Evolutionary conservation across 1,140 invertebrate species (phyloP).

Genomic region (Sipha flava): DNA sequence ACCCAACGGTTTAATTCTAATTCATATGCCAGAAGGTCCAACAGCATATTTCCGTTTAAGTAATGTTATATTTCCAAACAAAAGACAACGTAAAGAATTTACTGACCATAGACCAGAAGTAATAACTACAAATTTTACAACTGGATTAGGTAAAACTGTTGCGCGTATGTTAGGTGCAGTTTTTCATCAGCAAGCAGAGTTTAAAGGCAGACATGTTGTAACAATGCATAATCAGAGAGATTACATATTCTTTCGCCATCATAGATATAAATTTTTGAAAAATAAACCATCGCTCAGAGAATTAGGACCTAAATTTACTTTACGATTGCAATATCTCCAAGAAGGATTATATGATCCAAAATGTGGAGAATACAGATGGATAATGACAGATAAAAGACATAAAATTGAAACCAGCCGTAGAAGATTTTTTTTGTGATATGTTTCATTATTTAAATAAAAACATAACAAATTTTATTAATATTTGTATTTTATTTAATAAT

Average conservation of each 20-base stretch:
- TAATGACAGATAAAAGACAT: constrained; percentile 81
- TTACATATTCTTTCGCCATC: constrained; percentile 97
- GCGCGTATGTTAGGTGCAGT: constrained; percentile 89
- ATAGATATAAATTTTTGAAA: constrained; percentile 91
- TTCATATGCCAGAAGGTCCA: constrained; percentile 91
- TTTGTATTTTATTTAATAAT: no score
- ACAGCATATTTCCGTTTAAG: constrained; percentile 61
- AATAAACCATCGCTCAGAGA: constrained; percentile 66
- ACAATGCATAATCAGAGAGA: constrained; percentile 99
- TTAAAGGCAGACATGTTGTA: constrained; percentile 80
- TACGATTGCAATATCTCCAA: constrained; percentile 86
- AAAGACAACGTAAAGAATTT: constrained; percentile 68
- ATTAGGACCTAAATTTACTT: constrained; percentile 89
- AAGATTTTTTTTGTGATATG: constrained; percentile 73
- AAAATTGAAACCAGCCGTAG: constrained; percentile 82
- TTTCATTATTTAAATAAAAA: background rate
- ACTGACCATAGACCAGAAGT: constrained; percentile 85
- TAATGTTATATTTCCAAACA: constrained; percentile 73
- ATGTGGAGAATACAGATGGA: constrained; percentile 94
- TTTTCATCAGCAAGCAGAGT: constrained; percentile 94
- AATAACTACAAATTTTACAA: constrained; percentile 93
- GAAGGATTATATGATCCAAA: constrained; percentile 96
- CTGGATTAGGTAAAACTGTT: constrained; percentile 79
- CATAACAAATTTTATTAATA: background rate
- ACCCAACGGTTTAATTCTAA: constrained; percentile 84